Conservation (phyloP, 2,888 invertebrate genomes). For the Aporophyla nigra region DNA sequence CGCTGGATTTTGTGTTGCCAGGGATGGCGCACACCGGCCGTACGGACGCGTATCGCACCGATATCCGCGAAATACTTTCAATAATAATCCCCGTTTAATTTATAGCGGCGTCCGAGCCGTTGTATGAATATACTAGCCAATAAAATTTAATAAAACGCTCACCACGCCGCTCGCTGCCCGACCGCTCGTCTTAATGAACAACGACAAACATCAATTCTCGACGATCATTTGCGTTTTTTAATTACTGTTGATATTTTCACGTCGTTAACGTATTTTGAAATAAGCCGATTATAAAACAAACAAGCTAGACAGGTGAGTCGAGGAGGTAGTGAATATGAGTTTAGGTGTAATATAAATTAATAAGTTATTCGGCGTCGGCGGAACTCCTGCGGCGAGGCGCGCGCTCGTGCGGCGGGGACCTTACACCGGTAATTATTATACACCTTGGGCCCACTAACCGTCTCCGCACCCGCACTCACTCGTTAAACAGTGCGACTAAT, state of each 20-base stretch:
- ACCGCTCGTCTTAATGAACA: constrained; percentile 81
- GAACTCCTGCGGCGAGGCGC: constrained; percentile 80
- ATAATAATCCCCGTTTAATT: constrained; percentile 76
- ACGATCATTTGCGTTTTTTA: constrained; percentile 86
- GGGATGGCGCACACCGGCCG: constrained; percentile 21
- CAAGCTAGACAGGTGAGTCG: constrained; percentile 88
- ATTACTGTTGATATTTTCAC: constrained; percentile 89
- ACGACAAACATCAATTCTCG: constrained; percentile 83
- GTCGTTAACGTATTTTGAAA: constrained; percentile 86
- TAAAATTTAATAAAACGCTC: constrained; percentile 87
- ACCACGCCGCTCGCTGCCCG: constrained; percentile 74
- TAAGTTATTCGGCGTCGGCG: constrained; percentile 84
- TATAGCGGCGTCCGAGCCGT: constrained; percentile 70
- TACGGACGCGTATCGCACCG: constrained; percentile 53
- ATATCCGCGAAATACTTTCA: constrained; percentile 73
- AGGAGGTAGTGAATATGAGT: constrained; percentile 83
- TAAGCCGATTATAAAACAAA: constrained; percentile 87
- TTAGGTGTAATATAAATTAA: constrained; percentile 89
- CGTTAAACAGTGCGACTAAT: constrained; percentile 67
- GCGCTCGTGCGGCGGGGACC: constrained; percentile 64
- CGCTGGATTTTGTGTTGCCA: constrained; percentile 63
- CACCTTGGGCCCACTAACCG: constrained; percentile 66
- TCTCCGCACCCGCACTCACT: constrained; percentile 63
- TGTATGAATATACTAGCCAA: constrained; percentile 75
- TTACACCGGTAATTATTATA: constrained; percentile 73